Evolutionary conservation across 2,888 invertebrate genomes (phyloP), one percentile per base, ranked within the genome.

Genomic region (Dicranocentrus wangi): DNA sequence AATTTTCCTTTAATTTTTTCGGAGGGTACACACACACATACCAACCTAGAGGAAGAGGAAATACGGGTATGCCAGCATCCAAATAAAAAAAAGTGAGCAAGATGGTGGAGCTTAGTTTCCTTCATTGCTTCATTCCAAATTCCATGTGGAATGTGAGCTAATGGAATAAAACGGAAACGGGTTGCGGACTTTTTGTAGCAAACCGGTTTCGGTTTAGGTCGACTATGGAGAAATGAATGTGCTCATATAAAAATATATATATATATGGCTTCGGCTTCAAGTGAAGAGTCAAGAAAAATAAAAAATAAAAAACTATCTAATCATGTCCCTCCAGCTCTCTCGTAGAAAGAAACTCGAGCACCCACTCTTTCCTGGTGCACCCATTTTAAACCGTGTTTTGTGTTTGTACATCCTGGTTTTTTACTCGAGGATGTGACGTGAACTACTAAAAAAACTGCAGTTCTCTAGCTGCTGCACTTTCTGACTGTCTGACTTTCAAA

Each of bases 81-180:
- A 7, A 7, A 10, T 32, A 32, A 32, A 32, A 32, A 7, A 32
- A 10, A 32, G 32, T 7, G 32, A 32, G 10, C 32, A 32, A 32
- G 5, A 32, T n/a, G 32, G 3, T 32, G 10, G 10, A 32, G 32
- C 32, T 32, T 55, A 3, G 19, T 25, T 25, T 25, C 1, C 25
- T 53, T 13, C n/a, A 47, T 47, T 25, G 55, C 25, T 25, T 25
- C 55, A 25, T 25, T 23, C 23, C 23, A 55, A 55, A 55, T 55
- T 55, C 55, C 25, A 19, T 55, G 55, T 13, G 23, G 55, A 25
- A 55, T 55, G 55, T 25, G 23, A 25, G 55, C 55, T 55, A 55
- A 55, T 55, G 55, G 55, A 55, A 55, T 55, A 55, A 55, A 55
- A 25, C 55, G 55, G 55, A 55, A 55, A 55, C 55, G 47, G 2